phyloP scores from a whole-genome alignment of 2,113 vertebrate genomes.

The Aplodontia rufa region DNA sequence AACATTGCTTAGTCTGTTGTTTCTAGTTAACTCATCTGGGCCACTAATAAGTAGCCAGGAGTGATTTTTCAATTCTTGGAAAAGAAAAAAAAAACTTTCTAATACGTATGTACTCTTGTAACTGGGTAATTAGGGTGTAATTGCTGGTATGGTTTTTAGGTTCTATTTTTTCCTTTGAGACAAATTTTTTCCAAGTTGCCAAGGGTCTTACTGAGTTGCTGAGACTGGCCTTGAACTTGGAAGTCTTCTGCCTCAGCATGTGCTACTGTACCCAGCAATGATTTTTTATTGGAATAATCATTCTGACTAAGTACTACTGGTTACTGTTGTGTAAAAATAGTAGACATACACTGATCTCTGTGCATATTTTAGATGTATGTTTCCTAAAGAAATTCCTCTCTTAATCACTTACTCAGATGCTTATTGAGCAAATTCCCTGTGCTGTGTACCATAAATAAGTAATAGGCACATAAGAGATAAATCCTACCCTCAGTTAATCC shows the following conservation, averaged over 20 bases:
- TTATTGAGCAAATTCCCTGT: neutral
- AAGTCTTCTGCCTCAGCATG: too few relatives aligned
- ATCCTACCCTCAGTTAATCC: neutral
- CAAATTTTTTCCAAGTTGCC: too few relatives aligned
- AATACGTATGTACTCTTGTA: neutral
- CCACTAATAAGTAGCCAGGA: constrained; percentile 11
- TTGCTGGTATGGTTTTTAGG: neutral
- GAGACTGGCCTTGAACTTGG: too few relatives aligned
- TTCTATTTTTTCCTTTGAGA: too few relatives aligned
- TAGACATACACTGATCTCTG: neutral
- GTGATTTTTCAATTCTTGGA: neutral
- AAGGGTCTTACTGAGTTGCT: too few relatives aligned
- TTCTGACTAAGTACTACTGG: neutral
- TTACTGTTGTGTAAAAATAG: neutral
- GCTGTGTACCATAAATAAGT: neutral
- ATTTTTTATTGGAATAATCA: constrained; percentile 43
- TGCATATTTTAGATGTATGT: neutral
- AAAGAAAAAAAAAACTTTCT: neutral
- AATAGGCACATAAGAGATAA: neutral
- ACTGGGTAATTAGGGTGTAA: neutral
- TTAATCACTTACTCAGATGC: neutral
- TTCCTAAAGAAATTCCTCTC: constrained; percentile 34
- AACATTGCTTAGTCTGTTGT: neutral
- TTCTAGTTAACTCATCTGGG: neutral
- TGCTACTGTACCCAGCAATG: neutral